Base-by-base conservation (phyloP, 2,113 vertebrate genomes). In the Tetraodon nigroviridis region DNA sequence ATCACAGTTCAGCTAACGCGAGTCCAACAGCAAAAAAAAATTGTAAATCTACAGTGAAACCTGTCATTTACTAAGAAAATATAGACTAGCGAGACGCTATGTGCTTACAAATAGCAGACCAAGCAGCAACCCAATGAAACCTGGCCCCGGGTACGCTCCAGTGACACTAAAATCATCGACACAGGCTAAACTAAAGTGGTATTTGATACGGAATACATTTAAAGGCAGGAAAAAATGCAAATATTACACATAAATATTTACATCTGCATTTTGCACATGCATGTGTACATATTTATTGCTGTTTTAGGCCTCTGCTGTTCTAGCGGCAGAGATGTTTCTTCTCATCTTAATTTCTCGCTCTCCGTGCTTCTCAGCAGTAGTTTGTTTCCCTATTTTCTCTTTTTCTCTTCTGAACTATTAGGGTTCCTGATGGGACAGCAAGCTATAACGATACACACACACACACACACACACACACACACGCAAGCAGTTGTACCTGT, bases 381-480 rank as follows among this genome's bases (percentile, higher is more conserved):
- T 62, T 79, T 65, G 64, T 50, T 58, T 37, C 62, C 55, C 21
- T 41, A 17, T 21, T 50, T 57, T 67, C 49, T 58, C 17, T 49
- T 27, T 52, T 57, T 57, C 74, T 78, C 69, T 72, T 44, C 57
- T 83, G 80, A 84, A 73, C 59, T 82, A 70, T 83, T 74, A 81
- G 73, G 84, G 81, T 83, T 83, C 71, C 73, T 65, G 66, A 70
- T 70, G 71, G 62, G 81, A 76, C 77, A 71, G 60, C 40, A 13
- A 60, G 71, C 64, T 81, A 74, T 79, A 13, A 46, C 14, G 6
- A 63, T n/a, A 62, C 58, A 64, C 37, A 56, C 42, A 51, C 56
- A 56, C 47, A 53, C 49, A 29, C 56, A 56, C 48, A 29, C 51
- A 62, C 18, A 40, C 59, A 46, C 49, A 40, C 52, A 51, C 64